A percentile compares a stretch with the other conserved stretches of the same genome.
phyloP scores from a whole-genome alignment of 2,888 invertebrate species.

The Cacoxenus indagator region DNA sequence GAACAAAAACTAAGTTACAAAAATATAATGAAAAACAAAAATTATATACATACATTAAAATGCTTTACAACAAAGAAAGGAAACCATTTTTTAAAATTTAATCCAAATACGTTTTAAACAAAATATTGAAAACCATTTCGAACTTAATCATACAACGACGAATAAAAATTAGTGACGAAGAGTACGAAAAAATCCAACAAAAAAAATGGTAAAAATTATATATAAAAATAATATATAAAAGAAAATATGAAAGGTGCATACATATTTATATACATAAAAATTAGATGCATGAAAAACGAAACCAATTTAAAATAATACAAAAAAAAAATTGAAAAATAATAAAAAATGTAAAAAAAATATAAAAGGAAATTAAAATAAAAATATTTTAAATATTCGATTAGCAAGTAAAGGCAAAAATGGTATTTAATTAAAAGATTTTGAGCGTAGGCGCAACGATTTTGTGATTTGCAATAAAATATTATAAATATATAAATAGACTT shows the following conservation, averaged over 20 bases:
- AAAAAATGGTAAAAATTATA: slow-evolving; percentile 25
- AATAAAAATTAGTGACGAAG: slow-evolving; percentile 41
- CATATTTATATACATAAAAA: slow-evolving; percentile 32
- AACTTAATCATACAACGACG: slow-evolving; percentile 69
- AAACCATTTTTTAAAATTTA: slow-evolving; percentile 57
- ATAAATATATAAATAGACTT: neutral
- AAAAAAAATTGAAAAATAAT: slow-evolving; percentile 26
- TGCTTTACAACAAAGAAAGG: slow-evolving; percentile 39
- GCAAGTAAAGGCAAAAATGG: slow-evolving; percentile 28
- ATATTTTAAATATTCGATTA: slow-evolving; percentile 43
- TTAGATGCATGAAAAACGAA: slow-evolving; percentile 27
- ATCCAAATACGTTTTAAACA: slow-evolving; percentile 46
- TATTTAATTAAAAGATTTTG: slow-evolving; percentile 46
- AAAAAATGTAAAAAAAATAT: slow-evolving; percentile 21
- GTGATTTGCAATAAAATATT: slow-evolving; percentile 62
- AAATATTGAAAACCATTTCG: slow-evolving; percentile 54
- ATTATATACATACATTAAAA: slow-evolving; percentile 37
- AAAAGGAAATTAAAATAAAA: slow-evolving; percentile 31
- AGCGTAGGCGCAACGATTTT: slow-evolving; percentile 65
- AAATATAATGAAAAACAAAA: slow-evolving; percentile 48
- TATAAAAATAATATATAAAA: slow-evolving; percentile 38
- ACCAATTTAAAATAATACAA: slow-evolving; percentile 14
- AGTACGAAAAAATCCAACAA: slow-evolving; percentile 24
- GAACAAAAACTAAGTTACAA: slow-evolving; percentile 48
- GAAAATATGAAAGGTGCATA: slow-evolving; percentile 37